These are phyloP conservation scores for Epinephelus cyanopodus DNA, from an alignment of 2,113 vertebrate species.

Conservation along the genomic window DNA sequence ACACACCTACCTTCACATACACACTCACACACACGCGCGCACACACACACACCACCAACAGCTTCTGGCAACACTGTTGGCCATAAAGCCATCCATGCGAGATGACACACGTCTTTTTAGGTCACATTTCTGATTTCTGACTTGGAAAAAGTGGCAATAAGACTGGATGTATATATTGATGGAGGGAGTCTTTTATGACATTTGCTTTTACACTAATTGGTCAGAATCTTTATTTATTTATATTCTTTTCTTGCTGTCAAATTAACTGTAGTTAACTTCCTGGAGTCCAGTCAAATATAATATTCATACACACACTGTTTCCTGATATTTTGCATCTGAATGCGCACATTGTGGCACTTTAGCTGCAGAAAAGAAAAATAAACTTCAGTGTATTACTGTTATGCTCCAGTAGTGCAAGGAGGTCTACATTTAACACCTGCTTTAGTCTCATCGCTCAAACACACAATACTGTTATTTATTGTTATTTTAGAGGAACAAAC, in stretches of 20 bases:
- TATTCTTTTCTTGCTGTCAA: neutral
- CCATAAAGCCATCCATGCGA: slow-evolving; percentile 14
- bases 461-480: neutral
- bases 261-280: neutral
- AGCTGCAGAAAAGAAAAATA: slow-evolving; percentile 16
- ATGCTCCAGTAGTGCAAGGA: neutral
- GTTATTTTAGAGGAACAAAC: neutral
- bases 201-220: neutral
- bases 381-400: neutral
- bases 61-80: slow-evolving; percentile 35
- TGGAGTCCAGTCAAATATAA: neutral
- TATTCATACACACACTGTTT: neutral
- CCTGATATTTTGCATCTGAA: neutral
- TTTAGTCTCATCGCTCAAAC: slow-evolving; percentile 6
- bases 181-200: neutral
- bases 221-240: neutral
- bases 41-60: slow-evolving; percentile 24
- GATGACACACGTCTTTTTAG: slow-evolving; percentile 31
- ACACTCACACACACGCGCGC: slow-evolving; percentile 17
- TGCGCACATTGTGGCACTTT: slow-evolving; percentile 1
- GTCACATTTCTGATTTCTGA: slow-evolving; percentile 40
- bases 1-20: slow-evolving; percentile 16
- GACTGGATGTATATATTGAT: neutral
- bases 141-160: slow-evolving; percentile 30
- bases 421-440: slow-evolving; percentile 15